Evolutionary conservation across 2,797 vertebrate species (phyloP), one percentile per base, ranked within the genome.

Genomic region (Ciconia nigra): DNA sequence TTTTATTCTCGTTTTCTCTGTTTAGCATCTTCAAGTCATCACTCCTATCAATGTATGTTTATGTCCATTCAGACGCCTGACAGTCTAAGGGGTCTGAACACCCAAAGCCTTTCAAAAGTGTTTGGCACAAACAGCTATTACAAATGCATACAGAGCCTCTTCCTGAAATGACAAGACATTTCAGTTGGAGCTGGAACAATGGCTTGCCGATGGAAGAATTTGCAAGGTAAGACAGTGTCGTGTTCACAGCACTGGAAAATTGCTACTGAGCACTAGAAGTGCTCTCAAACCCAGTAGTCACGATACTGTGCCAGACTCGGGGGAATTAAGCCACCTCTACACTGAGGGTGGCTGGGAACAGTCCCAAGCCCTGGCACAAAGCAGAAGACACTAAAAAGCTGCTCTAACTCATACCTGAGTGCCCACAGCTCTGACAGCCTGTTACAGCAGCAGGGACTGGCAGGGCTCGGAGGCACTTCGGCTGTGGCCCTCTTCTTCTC

Each of bases 231-330:
- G 62, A 42, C 59, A 17, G 9, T 19, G 31, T 57, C 42, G 11
- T 18, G 39, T 86, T 90, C 89, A 88, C 18, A 87, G 80, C 42
- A 18, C 77, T 76, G 46, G 66, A 91, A 96, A 95, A 95, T 79
- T 79, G 44, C 37, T 90, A 3, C 46, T 79, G 71, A 95, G 52
- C 10, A 39, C 71, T 57, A 66, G 37, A 82, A 93, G 47, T 18
- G 31, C 63, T 94, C 74, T 87, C 80, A 83, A 55, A 92, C 1
- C 10, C 83, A 79, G 62, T 4, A 41, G 1, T 41, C 51, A 3
- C 6, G 28, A 42, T 26, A 54, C 13, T 0, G 4, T 66, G 73
- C 83, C 91, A 96, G 47, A 26, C 88, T 46, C 25, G 0, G 35
- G 47, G 51, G 70, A 91, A 84, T 81, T 69, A 84, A 89, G 47